Conservation (phyloP, 1,140 invertebrate species). For the Achatina immaculata region DNA sequence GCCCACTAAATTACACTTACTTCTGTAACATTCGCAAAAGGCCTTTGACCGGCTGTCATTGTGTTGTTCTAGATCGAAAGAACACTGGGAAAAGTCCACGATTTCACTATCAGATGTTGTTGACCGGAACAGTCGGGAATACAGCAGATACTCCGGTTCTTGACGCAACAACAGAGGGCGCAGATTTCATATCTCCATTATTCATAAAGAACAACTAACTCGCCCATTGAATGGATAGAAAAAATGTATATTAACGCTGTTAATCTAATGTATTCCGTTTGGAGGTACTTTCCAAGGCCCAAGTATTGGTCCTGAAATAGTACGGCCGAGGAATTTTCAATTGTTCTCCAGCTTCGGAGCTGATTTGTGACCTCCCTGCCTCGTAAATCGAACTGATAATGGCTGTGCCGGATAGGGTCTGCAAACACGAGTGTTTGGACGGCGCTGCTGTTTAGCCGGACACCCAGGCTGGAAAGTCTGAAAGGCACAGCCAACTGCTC, state of each 20-base stretch:
- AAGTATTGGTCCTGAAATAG: background rate
- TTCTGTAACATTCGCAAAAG: no score
- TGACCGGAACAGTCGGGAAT: background rate
- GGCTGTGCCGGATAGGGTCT: background rate
- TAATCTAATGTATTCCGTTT: slow-evolving; percentile 1
- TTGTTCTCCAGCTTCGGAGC: background rate
- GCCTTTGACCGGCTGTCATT: background rate
- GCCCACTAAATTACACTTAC: no score
- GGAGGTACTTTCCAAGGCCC: slow-evolving; percentile 1
- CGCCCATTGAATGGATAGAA: background rate
- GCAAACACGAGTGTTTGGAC: slow-evolving; percentile 29
- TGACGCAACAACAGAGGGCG: background rate
- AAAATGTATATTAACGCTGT: slow-evolving; percentile 9
- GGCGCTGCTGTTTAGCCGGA: background rate
- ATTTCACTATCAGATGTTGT: no score
- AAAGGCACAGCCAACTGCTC: background rate
- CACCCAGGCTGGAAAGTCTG: background rate
- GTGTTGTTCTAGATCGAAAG: no score
- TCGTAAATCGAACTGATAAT: slow-evolving; percentile 34
- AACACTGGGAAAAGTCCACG: no score
- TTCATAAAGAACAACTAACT: background rate
- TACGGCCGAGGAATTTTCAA: slow-evolving; percentile 19
- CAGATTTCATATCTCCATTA: background rate
- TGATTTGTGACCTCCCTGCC: slow-evolving; percentile 26
- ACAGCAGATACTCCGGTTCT: background rate